Evolutionary conservation across 2,888 invertebrate species (phyloP), one percentile per base, ranked within the genome.

Genomic region (Dugesia japonica): DNA sequence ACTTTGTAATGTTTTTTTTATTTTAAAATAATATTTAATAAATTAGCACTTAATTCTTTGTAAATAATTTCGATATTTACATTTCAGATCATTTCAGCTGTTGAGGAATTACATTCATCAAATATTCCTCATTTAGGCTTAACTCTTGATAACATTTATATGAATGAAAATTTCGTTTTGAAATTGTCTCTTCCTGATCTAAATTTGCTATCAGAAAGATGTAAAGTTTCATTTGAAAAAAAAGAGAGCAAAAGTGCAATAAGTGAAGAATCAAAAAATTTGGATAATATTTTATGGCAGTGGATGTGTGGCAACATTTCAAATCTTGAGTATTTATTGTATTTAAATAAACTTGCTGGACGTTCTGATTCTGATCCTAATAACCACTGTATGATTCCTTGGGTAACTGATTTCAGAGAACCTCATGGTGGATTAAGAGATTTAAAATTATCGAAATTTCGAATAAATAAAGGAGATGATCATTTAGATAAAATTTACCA

Each of bases 371-470:
- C 89, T 75, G 92, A 94, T 85, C 92, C 94, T 0, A 90, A 91
- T 81, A 90, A 92, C 81, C 94, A 98, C 84, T 91, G 92, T 80
- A 91, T 97, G 79, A 89, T 97, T 83, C 97, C 97, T 0, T 98
- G 97, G 97, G 92, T 98, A 0, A 92, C 91, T 28, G 94, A 98
- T 86, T 94, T 97, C 83, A 86, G 89, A 17, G 89, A 89, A 0
- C 88, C 90, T 80, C 90, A 89, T 83, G 92, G 91, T 79, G 88
- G 89, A 78, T 92, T 92, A 91, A 87, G 97, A 27, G 94, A 95
- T 84, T 86, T 98, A 73, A 90, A 90, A 56, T 91, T 91, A 83
- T 94, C 94, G 0, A 98, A 98, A 85, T 98, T 91, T 86, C 89
- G 97, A 1, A 86, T 98, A 13, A 94, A 92, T 83, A 98, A 98